phyloP scores from a whole-genome alignment of 2,888 invertebrate genomes.

The Eupithecia inturbata region DNA sequence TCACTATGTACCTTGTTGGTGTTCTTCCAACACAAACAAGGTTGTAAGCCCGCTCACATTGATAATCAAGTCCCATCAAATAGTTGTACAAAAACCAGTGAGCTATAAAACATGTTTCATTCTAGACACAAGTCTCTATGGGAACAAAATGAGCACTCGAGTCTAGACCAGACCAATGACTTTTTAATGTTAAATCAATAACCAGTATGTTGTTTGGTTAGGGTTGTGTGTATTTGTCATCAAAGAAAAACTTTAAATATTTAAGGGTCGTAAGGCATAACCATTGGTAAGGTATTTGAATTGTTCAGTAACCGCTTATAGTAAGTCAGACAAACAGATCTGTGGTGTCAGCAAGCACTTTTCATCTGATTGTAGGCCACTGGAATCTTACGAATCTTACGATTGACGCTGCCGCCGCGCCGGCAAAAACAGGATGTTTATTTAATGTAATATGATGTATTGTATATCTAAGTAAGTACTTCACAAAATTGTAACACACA shows the following conservation, averaged over 20 bases:
- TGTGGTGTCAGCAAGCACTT: background rate
- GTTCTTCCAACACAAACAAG: too few relatives aligned
- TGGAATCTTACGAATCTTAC: background rate
- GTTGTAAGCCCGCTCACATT: too few relatives aligned
- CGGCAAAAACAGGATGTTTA: background rate
- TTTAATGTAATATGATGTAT: background rate
- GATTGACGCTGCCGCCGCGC: background rate
- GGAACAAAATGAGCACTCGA: background rate
- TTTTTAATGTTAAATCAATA: constrained; percentile 4
- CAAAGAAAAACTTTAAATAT: background rate
- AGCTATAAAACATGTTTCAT: too few relatives aligned
- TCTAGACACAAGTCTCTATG: background rate
- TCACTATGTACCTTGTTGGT: too few relatives aligned
- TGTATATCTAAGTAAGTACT: background rate
- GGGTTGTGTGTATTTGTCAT: background rate
- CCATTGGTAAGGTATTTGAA: background rate
- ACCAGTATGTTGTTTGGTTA: background rate
- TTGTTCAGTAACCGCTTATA: background rate
- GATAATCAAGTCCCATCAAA: too few relatives aligned
- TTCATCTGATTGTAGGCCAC: background rate
- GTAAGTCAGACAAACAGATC: background rate
- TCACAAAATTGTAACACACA: background rate
- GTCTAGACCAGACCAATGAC: background rate
- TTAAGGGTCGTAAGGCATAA: background rate
- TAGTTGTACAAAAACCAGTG: too few relatives aligned